Percentiles rank a stretch among this genome's conserved stretches.
Evolutionary conservation across 2,888 invertebrate genomes (phyloP).

Genomic region (Phaonia tiefii): DNA sequence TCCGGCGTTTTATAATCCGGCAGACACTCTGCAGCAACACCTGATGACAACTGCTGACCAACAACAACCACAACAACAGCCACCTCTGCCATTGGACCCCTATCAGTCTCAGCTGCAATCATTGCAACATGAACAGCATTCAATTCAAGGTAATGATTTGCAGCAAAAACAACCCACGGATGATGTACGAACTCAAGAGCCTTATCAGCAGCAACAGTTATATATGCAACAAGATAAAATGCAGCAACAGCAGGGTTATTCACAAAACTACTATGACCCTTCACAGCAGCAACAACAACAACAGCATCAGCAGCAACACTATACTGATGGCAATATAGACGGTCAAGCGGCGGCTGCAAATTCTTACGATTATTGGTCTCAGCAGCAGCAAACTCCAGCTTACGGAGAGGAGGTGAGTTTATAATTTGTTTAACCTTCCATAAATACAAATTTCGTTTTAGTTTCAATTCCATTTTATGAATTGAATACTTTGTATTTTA

Average conservation of each 20-base stretch:
- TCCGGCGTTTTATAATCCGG: conserved; percentile 61
- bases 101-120: conserved; percentile 43
- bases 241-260: conserved; percentile 59
- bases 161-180: conserved; percentile 45
- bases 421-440: neutral
- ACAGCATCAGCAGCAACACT: conserved; percentile 21
- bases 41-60: neutral
- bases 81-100: neutral
- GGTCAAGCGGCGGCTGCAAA: conserved; percentile 4
- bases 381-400: conserved; percentile 68
- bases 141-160: conserved; percentile 46
- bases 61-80: no score
- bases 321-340: conserved; percentile 52
- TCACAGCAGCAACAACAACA: no score
- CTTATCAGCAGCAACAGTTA: conserved; percentile 64
- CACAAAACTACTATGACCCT: conserved; percentile 53
- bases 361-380: conserved; percentile 74
- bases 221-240: conserved; percentile 50
- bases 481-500: conserved; percentile 9
- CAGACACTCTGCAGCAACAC: conserved; percentile 51
- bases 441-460: neutral
- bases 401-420: conserved; percentile 50
- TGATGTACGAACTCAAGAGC: conserved; percentile 20
- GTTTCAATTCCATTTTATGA: conserved; percentile 1
- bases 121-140: conserved; percentile 37